Percentiles rank a stretch among this genome's conserved stretches.
Conservation (phyloP, 2,113 vertebrate genomes). For the Microcebus griseorufus region DNA sequence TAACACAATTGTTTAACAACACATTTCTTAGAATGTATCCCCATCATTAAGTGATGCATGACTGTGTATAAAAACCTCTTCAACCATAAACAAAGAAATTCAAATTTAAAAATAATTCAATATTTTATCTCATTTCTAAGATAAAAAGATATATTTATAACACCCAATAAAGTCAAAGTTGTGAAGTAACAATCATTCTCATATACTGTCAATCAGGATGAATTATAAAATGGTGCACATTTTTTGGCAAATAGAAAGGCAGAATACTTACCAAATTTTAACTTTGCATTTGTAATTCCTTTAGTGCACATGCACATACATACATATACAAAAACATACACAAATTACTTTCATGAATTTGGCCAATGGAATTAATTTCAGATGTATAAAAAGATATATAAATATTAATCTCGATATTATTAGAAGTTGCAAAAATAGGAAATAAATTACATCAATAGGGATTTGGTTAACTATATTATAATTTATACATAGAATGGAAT, state of each 20-base stretch:
- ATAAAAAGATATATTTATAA: not conserved
- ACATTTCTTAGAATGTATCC: not conserved
- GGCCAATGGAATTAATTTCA: not conserved
- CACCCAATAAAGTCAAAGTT: not conserved
- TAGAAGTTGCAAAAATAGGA: not conserved
- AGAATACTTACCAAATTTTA: constrained; percentile 3
- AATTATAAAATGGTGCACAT: not conserved
- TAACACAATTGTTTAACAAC: not conserved
- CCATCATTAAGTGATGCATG: not conserved
- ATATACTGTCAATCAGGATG: not conserved
- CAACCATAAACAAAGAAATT: not conserved
- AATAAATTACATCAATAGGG: not conserved
- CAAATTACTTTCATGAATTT: not conserved
- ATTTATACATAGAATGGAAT: not conserved
- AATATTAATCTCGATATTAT: not conserved
- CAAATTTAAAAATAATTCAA: not conserved
- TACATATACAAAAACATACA: not conserved
- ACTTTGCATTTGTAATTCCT: not conserved
- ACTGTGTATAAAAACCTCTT: not conserved
- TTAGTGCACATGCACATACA: not conserved
- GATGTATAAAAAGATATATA: not conserved
- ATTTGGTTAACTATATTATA: not conserved
- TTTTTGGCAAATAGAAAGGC: not conserved
- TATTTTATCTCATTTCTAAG: not conserved
- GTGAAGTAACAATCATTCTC: not conserved